Evolutionary conservation across 1,140 invertebrate genomes (phyloP), one percentile per base, ranked within the genome.

Genomic region (Zaprionus vittiger): DNA sequence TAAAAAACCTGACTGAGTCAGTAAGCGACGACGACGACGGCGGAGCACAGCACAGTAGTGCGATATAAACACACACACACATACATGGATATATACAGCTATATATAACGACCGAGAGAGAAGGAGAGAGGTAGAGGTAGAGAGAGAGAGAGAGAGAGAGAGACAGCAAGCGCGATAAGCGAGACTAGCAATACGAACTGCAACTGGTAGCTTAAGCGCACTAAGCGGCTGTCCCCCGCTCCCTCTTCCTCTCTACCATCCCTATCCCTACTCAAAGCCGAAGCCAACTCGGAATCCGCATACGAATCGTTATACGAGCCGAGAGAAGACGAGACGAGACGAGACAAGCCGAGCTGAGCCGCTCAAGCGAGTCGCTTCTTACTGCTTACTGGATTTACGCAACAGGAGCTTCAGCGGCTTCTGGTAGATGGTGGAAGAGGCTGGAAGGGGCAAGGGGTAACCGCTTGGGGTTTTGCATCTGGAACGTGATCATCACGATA

Each of bases 321-420:
- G 37, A 12, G 37, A 38, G 4, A 15, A 38, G 37, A 38, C 41
- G 41, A 47, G 41, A 9, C 41, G 41, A 47, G 41, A 44, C 15
- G 6, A 44, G 41, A 4, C 60, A 26, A 77, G 73, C 61, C 81
- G 63, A 80, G 81, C 66, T 59, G 44, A 72, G 24, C 56, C 26
- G 20, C 70, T 72, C 80, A 65, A 73, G 81, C 83, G 76, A 84
- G 47, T 52, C 47, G 47, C 47, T 52, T 52, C 76, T 73, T 77
- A 86, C 73, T 90, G 86, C 81, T 90, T 68, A 90, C 85, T 90
- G 85, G 85, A 64, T 90, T 90, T 90, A 90, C 85, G 85, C 85
- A 90, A 90, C 85, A 90, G 84, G 84, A 89, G 84, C 84, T 69
- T 69, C 70, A 77, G 65, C 70, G 75, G 65, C 82, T 90, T 90